These are phyloP conservation scores for Podarcis raffonei DNA, from an alignment of 2,113 vertebrate genomes.

Conservation along the genomic window DNA sequence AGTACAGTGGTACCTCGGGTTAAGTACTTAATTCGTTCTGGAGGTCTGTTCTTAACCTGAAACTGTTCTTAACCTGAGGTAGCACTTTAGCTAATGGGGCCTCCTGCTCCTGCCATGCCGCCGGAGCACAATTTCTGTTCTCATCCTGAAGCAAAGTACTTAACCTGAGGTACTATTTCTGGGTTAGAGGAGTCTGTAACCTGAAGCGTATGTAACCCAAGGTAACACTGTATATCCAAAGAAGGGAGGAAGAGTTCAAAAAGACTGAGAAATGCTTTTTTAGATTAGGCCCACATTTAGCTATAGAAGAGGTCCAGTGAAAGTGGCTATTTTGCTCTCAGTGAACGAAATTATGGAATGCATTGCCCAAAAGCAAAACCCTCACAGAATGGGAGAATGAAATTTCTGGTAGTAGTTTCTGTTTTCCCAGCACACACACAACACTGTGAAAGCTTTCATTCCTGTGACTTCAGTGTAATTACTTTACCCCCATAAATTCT, in stretches of 20 bases:
- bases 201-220: too few relatives aligned
- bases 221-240: too few relatives aligned
- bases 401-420: constrained; percentile 42
- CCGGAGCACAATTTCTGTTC: too few relatives aligned
- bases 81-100: too few relatives aligned
- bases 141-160: too few relatives aligned
- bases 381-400: constrained; percentile 27
- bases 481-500: neutral
- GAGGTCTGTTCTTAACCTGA: too few relatives aligned
- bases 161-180: too few relatives aligned
- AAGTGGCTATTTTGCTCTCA: neutral
- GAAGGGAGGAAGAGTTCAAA: neutral
- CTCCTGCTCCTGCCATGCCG: too few relatives aligned
- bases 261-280: neutral
- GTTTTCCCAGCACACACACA: constrained; percentile 4
- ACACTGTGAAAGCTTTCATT: neutral
- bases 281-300: neutral
- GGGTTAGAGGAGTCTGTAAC: too few relatives aligned
- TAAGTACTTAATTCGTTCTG: too few relatives aligned
- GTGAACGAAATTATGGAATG: neutral
- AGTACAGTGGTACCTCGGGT: too few relatives aligned
- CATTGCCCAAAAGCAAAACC: constrained; percentile 12
- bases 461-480: constrained; percentile 2
- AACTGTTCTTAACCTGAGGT: too few relatives aligned
- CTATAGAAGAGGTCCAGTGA: neutral